Evolutionary conservation across 2,113 vertebrate genomes (phyloP), one percentile per base, ranked within the genome.

Genomic region (Himantopus leucocephalus): DNA sequence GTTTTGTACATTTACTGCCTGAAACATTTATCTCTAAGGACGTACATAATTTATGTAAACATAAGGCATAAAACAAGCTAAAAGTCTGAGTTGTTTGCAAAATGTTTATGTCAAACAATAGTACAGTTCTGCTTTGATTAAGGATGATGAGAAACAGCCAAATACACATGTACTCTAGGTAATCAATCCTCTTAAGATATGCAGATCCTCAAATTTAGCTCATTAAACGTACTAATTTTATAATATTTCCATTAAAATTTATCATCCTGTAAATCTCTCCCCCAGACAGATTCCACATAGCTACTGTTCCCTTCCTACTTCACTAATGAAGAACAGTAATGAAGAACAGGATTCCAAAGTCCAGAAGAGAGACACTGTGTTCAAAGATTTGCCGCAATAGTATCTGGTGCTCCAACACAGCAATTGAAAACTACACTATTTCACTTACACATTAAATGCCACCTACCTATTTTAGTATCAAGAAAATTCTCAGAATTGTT

Each of bases 391-490:
- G 47, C 8, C 4, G 8, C 34, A 52, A 34, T 8, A 53, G 22
- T 20, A 73, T 14, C 19, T 47, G 18, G 15, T 52, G 59, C 24
- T 87, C 56, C 70, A 91, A 73, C 26, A 56, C 23, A 35, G 50
- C 67, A 63, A 52, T 7, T n/a, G 30, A 56, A 50, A 66, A 52
- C 15, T 8, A 5, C 4, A 29, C 6, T 32, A 32, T 19, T 85
- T 19, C 23, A 56, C 21, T 85, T 20, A 41, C 12, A 45, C 5
- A 6, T 53, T 15, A 83, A 72, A 27, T 41, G 34, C 58, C 50
- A 90, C 99, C 91, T 96, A 99, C 99, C 99, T 95, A 99, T 98
- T 95, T 98, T 99, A 6, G 98, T 97, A 79, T 99, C 99, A 26
- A 99, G 95, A 93, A 97, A 98, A 93, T 97, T 99, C 75, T 98